Evolutionary conservation across 1,140 invertebrate species (phyloP).

Genomic region (Aphidius ervi): DNA sequence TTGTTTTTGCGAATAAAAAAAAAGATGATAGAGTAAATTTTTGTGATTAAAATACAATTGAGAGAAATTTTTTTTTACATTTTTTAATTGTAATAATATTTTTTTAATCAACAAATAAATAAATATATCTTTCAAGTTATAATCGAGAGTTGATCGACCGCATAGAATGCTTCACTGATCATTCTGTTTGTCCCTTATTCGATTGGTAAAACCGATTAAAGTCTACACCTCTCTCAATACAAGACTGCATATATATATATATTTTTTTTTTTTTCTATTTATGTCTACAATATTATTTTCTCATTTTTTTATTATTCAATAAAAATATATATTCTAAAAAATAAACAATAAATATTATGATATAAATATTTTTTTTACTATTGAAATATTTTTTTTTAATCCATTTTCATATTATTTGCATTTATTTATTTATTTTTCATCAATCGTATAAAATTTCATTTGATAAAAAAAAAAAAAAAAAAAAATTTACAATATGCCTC

Average conservation of each 20-base stretch:
- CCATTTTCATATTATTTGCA: no score
- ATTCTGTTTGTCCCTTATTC: slow-evolving; percentile 5
- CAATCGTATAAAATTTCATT: no score
- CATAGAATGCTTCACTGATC: slow-evolving; percentile 2
- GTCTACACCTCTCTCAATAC: not conserved
- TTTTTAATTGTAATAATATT: no score
- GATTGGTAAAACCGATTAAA: slow-evolving; percentile 16
- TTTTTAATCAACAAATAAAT: not conserved
- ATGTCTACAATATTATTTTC: not conserved
- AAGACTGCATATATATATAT: not conserved
- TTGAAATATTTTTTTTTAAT: no score
- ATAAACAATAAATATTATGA: not conserved
- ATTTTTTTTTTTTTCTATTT: slow-evolving; percentile 9
- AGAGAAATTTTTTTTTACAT: no score
- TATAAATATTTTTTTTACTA: not conserved
- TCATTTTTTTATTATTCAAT: slow-evolving; percentile 4
- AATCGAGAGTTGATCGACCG: slow-evolving; percentile 17
- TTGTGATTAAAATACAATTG: no score
- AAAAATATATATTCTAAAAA: not conserved
- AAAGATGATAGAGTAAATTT: no score
- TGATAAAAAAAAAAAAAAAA: slow-evolving; percentile 1
- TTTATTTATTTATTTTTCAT: no score
- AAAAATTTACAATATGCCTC: not conserved
- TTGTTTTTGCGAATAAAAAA: no score
- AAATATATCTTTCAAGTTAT: slow-evolving; percentile 10